A percentile compares a stretch with the other conserved stretches of the same genome.
These are phyloP conservation scores for Dryobotodes eremita DNA, from an alignment of 2,888 invertebrate species.

Conservation along the genomic window DNA sequence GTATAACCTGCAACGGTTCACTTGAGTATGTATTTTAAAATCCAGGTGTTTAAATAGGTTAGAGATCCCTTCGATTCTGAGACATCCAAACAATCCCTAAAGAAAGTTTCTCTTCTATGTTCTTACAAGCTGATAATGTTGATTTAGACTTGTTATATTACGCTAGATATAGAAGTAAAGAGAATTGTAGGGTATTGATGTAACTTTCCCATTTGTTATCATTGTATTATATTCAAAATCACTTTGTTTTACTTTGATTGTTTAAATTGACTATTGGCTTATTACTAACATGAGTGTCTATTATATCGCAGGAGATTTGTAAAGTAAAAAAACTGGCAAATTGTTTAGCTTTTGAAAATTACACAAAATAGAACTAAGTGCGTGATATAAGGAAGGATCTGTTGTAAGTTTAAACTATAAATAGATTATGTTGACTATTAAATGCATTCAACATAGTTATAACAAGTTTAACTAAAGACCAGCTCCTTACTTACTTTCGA, in stretches of 20 bases:
- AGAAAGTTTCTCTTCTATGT: constrained; percentile 23
- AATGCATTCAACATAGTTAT: background rate
- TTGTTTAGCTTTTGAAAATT: constrained; percentile 24
- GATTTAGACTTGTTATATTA: constrained; percentile 10
- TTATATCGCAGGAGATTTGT: constrained; percentile 16
- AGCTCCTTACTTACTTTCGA: constrained; percentile 28
- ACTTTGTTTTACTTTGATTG: constrained; percentile 27
- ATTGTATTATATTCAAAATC: constrained; percentile 56
- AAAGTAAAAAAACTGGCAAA: constrained; percentile 6
- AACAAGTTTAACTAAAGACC: constrained; percentile 9
- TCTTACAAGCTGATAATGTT: constrained; percentile 31
- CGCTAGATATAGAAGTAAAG: constrained; percentile 47
- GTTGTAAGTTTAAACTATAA: background rate
- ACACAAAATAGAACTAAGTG: constrained; percentile 17
- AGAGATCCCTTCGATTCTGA: constrained; percentile 40
- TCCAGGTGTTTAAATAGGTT: constrained; percentile 57
- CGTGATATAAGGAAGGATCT: constrained; percentile 14
- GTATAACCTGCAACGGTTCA: constrained; percentile 87
- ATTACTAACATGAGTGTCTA: constrained; percentile 51
- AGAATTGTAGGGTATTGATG: constrained; percentile 24
- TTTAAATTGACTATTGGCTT: constrained; percentile 56
- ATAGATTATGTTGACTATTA: background rate
- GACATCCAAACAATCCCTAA: constrained; percentile 18
- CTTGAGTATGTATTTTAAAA: constrained; percentile 78
- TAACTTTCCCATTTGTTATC: constrained; percentile 28